Conservation (phyloP, 2,797 vertebrate species). For the Zenarchopterus dispar region DNA sequence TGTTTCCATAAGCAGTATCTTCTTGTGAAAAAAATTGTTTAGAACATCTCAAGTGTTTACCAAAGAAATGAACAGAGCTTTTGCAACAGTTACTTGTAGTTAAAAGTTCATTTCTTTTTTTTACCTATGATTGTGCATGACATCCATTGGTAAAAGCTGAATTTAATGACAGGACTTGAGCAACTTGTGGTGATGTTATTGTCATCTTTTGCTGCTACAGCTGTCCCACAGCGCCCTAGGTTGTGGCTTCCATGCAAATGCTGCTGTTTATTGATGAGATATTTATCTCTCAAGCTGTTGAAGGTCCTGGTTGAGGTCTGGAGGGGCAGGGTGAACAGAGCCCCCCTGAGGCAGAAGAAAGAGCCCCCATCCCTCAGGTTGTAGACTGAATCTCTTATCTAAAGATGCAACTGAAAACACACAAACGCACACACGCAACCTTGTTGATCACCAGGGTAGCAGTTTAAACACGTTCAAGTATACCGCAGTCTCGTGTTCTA, state of each 20-base stretch:
- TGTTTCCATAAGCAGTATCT: too few relatives aligned
- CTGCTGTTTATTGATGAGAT: constrained; percentile 68
- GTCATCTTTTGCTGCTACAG: too few relatives aligned
- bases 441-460: constrained; percentile 29
- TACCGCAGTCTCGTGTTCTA: background rate
- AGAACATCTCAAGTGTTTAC: too few relatives aligned
- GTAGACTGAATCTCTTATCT: constrained; percentile 49
- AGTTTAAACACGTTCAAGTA: background rate
- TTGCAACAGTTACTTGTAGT: too few relatives aligned
- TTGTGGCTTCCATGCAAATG: constrained; percentile 62
- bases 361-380: constrained; percentile 41
- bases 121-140: background rate
- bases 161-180: too few relatives aligned
- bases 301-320: constrained; percentile 35
- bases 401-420: constrained; percentile 12
- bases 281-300: constrained; percentile 69
- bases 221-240: background rate
- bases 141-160: too few relatives aligned
- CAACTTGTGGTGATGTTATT: too few relatives aligned
- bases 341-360: constrained; percentile 16
- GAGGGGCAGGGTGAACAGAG: constrained; percentile 19
- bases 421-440: constrained; percentile 9
- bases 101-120: background rate
- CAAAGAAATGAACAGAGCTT: too few relatives aligned
- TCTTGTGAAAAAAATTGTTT: too few relatives aligned